Evolutionary conservation across 1,140 invertebrate species (phyloP).

Genomic region (Bombus terrestris): DNA sequence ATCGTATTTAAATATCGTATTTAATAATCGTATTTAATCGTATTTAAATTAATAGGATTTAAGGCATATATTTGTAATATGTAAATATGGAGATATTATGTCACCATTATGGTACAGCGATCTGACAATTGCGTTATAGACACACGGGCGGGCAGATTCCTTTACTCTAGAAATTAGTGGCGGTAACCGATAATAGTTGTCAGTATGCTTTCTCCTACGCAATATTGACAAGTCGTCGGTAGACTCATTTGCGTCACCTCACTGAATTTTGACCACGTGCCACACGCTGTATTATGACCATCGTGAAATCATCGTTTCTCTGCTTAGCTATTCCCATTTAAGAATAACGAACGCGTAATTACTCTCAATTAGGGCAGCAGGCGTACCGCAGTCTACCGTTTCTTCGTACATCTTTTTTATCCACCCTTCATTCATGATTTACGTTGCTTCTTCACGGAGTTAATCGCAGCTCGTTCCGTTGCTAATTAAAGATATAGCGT

Average conservation of each 20-base stretch:
- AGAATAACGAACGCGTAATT: slow-evolving; percentile 51
- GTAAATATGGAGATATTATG: not conserved
- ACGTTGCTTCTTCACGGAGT: not conserved
- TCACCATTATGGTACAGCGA: not conserved
- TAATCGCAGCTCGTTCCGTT: not conserved
- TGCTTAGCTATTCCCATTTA: slow-evolving; percentile 32
- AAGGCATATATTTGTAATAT: too few species aligned
- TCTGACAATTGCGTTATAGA: not conserved
- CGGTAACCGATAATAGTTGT: slow-evolving; percentile 15
- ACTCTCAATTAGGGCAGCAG: slow-evolving; percentile 50
- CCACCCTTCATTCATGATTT: slow-evolving; percentile 24
- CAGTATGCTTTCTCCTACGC: slow-evolving; percentile 22
- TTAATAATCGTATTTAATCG: not conserved
- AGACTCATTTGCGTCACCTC: not conserved
- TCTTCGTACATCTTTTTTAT: not conserved
- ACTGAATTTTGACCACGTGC: slow-evolving; percentile 37
- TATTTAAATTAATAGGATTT: not conserved
- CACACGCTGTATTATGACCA: slow-evolving; percentile 26
- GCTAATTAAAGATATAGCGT: not conserved
- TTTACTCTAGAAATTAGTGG: slow-evolving; percentile 40
- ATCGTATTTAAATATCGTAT: not conserved
- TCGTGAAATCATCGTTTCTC: slow-evolving; percentile 25
- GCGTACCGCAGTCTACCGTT: slow-evolving; percentile 14
- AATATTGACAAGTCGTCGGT: slow-evolving; percentile 39
- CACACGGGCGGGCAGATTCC: slow-evolving; percentile 13